These are phyloP conservation scores for Bombus fervidus DNA, from an alignment of 1,140 invertebrate genomes.

Conservation along the genomic window DNA sequence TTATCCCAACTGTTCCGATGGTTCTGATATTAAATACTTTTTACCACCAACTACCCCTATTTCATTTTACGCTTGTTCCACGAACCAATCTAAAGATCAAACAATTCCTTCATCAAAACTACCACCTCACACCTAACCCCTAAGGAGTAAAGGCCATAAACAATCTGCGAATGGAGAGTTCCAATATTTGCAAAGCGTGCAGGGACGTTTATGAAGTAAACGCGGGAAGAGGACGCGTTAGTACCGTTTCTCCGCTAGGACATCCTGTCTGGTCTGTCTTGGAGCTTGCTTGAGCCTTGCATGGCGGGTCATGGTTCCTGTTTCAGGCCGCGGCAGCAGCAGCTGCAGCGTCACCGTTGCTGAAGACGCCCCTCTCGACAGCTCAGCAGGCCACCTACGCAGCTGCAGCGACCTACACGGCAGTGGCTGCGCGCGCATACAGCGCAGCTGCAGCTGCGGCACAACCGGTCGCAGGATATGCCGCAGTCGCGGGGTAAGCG, in stretches of 20 bases:
- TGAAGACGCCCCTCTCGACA: slow-evolving; percentile 87
- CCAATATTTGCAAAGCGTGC: background rate
- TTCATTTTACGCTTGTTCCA: background rate
- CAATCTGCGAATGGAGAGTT: background rate
- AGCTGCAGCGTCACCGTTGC: slow-evolving; percentile 87
- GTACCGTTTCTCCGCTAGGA: slow-evolving; percentile 59
- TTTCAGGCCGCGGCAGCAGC: slow-evolving; percentile 85
- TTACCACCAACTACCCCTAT: no score
- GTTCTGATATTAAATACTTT: no score
- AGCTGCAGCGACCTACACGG: slow-evolving; percentile 91
- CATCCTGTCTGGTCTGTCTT: slow-evolving; percentile 63
- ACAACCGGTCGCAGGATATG: slow-evolving; percentile 86
- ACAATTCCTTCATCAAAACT: background rate
- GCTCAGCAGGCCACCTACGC: slow-evolving; percentile 90
- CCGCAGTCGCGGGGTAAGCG: slow-evolving; percentile 87
- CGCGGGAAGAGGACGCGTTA: slow-evolving; percentile 46
- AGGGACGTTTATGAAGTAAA: slow-evolving; percentile 1
- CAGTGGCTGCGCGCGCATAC: slow-evolving; percentile 90
- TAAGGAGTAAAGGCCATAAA: background rate
- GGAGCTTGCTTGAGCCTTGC: slow-evolving; percentile 82
- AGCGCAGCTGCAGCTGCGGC: slow-evolving; percentile 87
- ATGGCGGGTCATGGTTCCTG: slow-evolving; percentile 83
- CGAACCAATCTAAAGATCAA: background rate
- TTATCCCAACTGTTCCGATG: no score
- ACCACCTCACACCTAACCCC: background rate